These are phyloP conservation scores for Syrista parreyssii DNA, from an alignment of 2,888 invertebrate genomes.

Conservation along the genomic window DNA sequence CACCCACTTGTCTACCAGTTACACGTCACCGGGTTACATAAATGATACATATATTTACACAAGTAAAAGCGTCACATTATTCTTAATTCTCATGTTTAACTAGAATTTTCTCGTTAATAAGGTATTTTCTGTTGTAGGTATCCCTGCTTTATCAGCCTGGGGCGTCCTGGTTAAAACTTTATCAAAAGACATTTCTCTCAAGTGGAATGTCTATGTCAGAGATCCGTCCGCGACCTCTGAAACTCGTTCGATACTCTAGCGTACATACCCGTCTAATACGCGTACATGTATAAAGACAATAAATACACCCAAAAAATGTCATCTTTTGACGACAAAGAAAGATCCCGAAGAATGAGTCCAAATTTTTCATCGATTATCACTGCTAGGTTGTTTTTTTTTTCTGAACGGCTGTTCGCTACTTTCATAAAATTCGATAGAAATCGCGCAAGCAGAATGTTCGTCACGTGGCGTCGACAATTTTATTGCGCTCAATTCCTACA, in stretches of 20 bases:
- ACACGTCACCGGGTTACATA: background rate
- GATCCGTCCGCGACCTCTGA: background rate
- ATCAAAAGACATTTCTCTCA: constrained; percentile 28
- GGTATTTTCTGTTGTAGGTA: constrained; percentile 33
- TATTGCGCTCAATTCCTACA: background rate
- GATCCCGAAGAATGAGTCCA: background rate
- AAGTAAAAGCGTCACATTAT: constrained; percentile 32
- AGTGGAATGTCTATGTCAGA: background rate
- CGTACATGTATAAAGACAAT: background rate
- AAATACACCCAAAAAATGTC: background rate
- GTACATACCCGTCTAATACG: background rate
- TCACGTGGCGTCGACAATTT: background rate
- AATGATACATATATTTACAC: background rate
- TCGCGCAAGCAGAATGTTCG: background rate
- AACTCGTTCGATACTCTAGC: background rate
- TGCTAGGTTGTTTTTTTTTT: background rate
- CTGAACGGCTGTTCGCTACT: background rate
- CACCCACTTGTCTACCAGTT: background rate
- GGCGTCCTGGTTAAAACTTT: constrained; percentile 43
- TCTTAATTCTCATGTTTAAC: constrained; percentile 48
- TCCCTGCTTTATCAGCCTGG: constrained; percentile 15
- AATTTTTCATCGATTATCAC: background rate
- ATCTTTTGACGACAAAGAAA: background rate
- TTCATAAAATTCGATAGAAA: background rate
- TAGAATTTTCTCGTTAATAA: constrained; percentile 35